Percentiles rank a stretch among this genome's conserved stretches.
These are phyloP conservation scores for Dolomedes plantarius DNA, from an alignment of 2,888 invertebrate species.

Conservation along the genomic window DNA sequence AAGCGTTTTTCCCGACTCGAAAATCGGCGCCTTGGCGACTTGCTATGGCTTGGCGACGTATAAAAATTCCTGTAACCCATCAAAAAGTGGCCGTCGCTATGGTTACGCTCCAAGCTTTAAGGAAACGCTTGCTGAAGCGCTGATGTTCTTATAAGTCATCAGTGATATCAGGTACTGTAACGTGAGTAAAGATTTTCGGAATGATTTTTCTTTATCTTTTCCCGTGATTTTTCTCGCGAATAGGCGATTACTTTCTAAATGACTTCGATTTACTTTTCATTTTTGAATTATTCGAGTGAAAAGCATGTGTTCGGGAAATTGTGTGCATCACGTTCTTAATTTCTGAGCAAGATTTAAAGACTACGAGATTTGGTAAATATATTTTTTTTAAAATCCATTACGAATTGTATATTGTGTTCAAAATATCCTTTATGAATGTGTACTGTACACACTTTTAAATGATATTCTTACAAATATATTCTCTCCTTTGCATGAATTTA, in stretches of 20 bases:
- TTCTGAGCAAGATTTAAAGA: too few relatives aligned
- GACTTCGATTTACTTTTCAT: neutral
- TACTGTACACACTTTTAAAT: too few relatives aligned
- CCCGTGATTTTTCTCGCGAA: neutral
- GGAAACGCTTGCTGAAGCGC: slow-evolving; percentile 11
- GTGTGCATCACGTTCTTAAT: too few relatives aligned
- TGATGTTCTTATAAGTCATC: slow-evolving; percentile 62
- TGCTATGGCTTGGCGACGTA: slow-evolving; percentile 25
- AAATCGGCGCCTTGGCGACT: slow-evolving; percentile 40
- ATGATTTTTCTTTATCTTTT: neutral
- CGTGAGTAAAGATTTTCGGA: slow-evolving; percentile 41
- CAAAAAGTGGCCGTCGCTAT: slow-evolving; percentile 31
- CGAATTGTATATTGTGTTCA: too few relatives aligned
- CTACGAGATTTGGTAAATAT: too few relatives aligned
- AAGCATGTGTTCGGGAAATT: too few relatives aligned
- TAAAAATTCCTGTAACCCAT: slow-evolving; percentile 35
- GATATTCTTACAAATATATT: too few relatives aligned
- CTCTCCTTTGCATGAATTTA: too few relatives aligned
- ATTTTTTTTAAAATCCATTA: too few relatives aligned
- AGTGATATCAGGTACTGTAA: slow-evolving; percentile 54
- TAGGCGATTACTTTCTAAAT: slow-evolving; percentile 9
- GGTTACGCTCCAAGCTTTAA: slow-evolving; percentile 45
- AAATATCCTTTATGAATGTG: too few relatives aligned
- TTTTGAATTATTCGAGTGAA: too few relatives aligned
- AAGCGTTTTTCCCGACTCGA: neutral